phyloP scores from a whole-genome alignment of 2,888 invertebrate species.

The Nasonovia ribisnigri region DNA sequence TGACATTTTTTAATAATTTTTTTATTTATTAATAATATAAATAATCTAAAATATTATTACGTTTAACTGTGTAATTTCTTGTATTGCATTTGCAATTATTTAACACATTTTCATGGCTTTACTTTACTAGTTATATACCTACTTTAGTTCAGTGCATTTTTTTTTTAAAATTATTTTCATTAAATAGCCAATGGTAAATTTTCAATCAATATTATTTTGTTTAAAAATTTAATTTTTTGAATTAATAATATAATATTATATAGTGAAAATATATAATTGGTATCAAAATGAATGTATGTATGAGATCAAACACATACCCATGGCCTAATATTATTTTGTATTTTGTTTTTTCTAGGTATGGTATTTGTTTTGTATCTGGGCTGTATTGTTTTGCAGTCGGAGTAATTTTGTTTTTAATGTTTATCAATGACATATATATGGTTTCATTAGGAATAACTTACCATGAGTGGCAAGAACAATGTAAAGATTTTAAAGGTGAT shows the following conservation, averaged over 20 bases:
- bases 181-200: background rate
- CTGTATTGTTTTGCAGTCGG: constrained; percentile 71
- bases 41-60: background rate
- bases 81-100: background rate
- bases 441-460: constrained; percentile 73
- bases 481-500: constrained; percentile 41
- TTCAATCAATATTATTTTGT: background rate
- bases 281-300: background rate
- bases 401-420: constrained; percentile 70
- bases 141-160: background rate
- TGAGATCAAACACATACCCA: background rate
- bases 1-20: background rate
- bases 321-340: background rate
- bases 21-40: background rate
- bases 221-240: background rate
- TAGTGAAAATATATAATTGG: background rate
- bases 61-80: background rate
- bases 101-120: background rate
- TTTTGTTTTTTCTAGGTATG: constrained; percentile 72
- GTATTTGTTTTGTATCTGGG: constrained; percentile 75
- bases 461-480: constrained; percentile 71
- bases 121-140: background rate
- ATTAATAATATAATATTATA: background rate
- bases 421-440: constrained; percentile 71
- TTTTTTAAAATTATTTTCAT: background rate